Conservation (phyloP, 2,888 invertebrate species). For the Scelioninae gen. 1 region DNA sequence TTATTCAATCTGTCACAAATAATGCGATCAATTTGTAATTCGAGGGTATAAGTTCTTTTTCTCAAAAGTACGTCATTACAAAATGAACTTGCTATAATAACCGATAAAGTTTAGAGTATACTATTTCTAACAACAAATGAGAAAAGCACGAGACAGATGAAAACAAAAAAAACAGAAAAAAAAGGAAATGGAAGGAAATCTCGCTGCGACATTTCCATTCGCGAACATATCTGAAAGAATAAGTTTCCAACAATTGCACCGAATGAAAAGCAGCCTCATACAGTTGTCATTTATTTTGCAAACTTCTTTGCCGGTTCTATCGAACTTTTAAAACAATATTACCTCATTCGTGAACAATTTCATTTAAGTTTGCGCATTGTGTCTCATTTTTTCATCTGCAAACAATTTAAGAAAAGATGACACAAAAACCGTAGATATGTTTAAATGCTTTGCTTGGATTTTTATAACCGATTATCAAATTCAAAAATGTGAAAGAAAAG, state of each 20-base stretch:
- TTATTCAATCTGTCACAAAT: slow-evolving; percentile 13
- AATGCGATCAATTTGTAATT: slow-evolving; percentile 9
- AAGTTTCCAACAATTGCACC: slow-evolving; percentile 29
- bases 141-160: too few relatives aligned
- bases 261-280: slow-evolving; percentile 37
- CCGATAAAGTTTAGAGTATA: too few relatives aligned
- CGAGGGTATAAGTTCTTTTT: background rate
- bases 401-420: slow-evolving; percentile 1
- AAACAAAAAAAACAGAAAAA: background rate
- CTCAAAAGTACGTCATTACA: too few relatives aligned
- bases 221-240: slow-evolving; percentile 27
- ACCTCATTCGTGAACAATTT: slow-evolving; percentile 38
- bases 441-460: too few relatives aligned
- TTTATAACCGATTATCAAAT: too few relatives aligned
- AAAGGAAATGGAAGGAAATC: background rate
- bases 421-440: background rate
- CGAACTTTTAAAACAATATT: slow-evolving; percentile 45
- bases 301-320: slow-evolving; percentile 27
- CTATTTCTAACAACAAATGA: too few relatives aligned
- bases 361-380: slow-evolving; percentile 33
- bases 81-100: too few relatives aligned
- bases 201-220: slow-evolving; percentile 10
- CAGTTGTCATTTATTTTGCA: slow-evolving; percentile 31
- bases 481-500: too few relatives aligned
- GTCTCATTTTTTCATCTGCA: slow-evolving; percentile 11